Conservation (phyloP, 2,113 vertebrate species). For the Xiphophorus hellerii region DNA sequence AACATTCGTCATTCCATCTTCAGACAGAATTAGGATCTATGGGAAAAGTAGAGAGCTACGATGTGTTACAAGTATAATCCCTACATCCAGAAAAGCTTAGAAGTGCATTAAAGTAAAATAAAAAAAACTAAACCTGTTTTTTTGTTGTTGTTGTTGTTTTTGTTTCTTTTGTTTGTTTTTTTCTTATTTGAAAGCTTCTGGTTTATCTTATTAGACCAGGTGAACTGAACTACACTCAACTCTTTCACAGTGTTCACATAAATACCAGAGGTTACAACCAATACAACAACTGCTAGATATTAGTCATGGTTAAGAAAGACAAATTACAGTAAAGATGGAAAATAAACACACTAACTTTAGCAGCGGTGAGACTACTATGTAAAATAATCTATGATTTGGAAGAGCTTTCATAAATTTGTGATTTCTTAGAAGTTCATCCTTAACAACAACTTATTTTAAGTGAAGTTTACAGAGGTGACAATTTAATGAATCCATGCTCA, state of each 20-base stretch:
- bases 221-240: background rate
- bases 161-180: background rate
- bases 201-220: background rate
- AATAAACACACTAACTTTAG: background rate
- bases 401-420: background rate
- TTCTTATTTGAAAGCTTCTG: background rate
- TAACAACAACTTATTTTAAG: too few species aligned
- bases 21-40: too few species aligned
- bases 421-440: too few species aligned
- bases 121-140: background rate
- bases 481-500: too few species aligned
- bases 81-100: too few species aligned
- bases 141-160: too few species aligned
- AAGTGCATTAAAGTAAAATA: background rate
- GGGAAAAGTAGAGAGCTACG: too few species aligned
- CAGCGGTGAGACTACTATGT: background rate
- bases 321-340: background rate
- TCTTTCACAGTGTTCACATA: background rate
- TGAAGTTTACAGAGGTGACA: too few species aligned
- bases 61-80: too few species aligned
- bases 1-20: too few species aligned
- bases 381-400: background rate
- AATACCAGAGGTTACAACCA: too few species aligned
- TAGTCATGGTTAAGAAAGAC: background rate
- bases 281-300: background rate